These are phyloP conservation scores for Gerris buenoi DNA, from an alignment of 1,140 invertebrate species.

Conservation along the genomic window DNA sequence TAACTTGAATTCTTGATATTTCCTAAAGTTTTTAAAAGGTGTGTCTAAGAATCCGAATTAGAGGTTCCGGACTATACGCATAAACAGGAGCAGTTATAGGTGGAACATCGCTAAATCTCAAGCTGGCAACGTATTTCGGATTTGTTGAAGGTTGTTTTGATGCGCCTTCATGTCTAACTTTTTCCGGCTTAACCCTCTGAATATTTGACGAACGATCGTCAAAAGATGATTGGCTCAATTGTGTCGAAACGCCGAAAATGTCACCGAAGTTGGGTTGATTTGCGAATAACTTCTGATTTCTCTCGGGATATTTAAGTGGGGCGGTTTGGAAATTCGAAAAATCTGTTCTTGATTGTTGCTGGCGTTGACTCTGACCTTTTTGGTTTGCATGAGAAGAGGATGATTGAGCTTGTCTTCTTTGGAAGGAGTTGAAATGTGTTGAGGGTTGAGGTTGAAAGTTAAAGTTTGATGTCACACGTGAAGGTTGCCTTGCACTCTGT, in stretches of 20 bases:
- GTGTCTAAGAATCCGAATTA: constrained; percentile 18
- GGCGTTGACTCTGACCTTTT: neutral
- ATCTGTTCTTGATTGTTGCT: neutral
- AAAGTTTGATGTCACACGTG: neutral
- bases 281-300: neutral
- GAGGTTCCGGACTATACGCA: constrained; percentile 19
- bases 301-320: neutral
- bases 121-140: constrained; percentile 17
- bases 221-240: neutral
- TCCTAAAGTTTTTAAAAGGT: neutral
- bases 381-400: neutral
- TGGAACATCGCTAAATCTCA: constrained; percentile 23
- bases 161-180: neutral
- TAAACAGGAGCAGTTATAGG: constrained; percentile 23
- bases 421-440: neutral
- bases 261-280: neutral
- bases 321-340: neutral
- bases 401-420: neutral
- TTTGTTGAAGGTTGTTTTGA: neutral
- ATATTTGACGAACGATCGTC: neutral
- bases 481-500: neutral
- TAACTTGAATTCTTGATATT: no score
- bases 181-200: neutral
- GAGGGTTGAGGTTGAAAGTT: neutral
- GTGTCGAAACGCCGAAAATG: neutral